These are phyloP conservation scores for Coranthus polyacanthus DNA, from an alignment of 2,797 vertebrate species.

Conservation along the genomic window DNA sequence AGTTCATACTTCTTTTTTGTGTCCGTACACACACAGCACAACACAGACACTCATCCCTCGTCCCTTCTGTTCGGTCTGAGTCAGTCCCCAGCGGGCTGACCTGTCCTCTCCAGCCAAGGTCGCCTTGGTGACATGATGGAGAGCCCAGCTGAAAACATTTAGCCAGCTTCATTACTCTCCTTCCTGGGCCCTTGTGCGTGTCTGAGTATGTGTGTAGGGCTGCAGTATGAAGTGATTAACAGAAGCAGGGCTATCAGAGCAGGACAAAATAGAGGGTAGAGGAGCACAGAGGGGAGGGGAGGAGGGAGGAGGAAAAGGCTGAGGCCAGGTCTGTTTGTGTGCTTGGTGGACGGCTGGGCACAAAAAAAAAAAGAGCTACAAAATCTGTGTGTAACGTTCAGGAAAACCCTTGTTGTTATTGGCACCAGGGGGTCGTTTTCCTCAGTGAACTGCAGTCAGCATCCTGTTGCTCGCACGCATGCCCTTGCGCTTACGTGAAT, in stretches of 20 bases:
- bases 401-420: too few species aligned
- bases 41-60: slow-evolving; percentile 7
- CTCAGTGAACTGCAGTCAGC: too few species aligned
- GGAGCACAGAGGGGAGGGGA: slow-evolving; percentile 13
- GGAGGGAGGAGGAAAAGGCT: background rate
- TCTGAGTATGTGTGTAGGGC: slow-evolving; percentile 15
- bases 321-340: background rate
- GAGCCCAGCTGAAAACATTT: slow-evolving; percentile 67
- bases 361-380: too few species aligned
- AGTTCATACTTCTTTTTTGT: slow-evolving; percentile 4
- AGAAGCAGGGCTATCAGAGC: slow-evolving; percentile 52
- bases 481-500: too few species aligned
- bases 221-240: slow-evolving; percentile 68
- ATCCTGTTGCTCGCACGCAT: too few species aligned
- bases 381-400: background rate
- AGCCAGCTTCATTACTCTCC: slow-evolving; percentile 71
- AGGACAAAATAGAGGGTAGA: slow-evolving; percentile 31
- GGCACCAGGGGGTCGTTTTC: too few species aligned
- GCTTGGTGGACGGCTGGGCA: too few species aligned
- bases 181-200: slow-evolving; percentile 20
- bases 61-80: slow-evolving; percentile 17
- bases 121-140: slow-evolving; percentile 73
- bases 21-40: background rate
- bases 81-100: slow-evolving; percentile 50
- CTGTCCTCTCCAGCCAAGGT: slow-evolving; percentile 68